Base-by-base conservation (phyloP, 2,888 invertebrate genomes). In the Aethes cnicana region DNA sequence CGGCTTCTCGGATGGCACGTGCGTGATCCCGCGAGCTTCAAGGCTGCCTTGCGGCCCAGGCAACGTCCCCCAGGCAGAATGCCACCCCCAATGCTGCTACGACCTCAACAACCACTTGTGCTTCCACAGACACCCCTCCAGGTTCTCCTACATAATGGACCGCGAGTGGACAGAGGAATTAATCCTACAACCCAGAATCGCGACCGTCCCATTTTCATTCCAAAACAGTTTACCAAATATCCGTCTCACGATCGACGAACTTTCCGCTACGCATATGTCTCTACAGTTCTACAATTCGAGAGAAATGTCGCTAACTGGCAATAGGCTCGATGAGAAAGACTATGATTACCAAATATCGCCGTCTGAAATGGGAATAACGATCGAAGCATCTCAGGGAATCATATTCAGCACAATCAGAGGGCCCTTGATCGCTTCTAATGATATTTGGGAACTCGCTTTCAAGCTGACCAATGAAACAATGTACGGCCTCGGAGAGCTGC, bases 381-480 rank as follows among this genome's bases (percentile, higher is more conserved):
- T 82, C 0, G 74, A 75, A 42, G 64, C 73, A 0, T 56, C 66
- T 0, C 66, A 74, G 36, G 81, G 88, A 7, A 41, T 65, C 3
- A 72, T 93, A 47, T 82, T 93, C 12, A 89, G 87, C 20, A 92
- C 92, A 0, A 69, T 86, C 0, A 75, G 84, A 55, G 92, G 92
- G 0, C 92, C 93, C 0, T 57, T 92, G 0, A 91, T 93, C 53
- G 90, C 91, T 1, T 91, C 92, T 0, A 74, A 91, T 14, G 78
- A 88, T 32, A 93, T 92, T 61, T 92, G 92, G 92, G 93, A 93
- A 69, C 84, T 92, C 63, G 80, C 90, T 0, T 81, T 93, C 11
- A 85, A 82, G 56, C 61, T 93, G 20, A 91, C 91, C 0, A 78
- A 90, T 12, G 84, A 87, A 47, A 72, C 81, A 0, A 77, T 93